phyloP scores from a whole-genome alignment of 1,140 invertebrate species.

The Drosophila parabipectinata region DNA sequence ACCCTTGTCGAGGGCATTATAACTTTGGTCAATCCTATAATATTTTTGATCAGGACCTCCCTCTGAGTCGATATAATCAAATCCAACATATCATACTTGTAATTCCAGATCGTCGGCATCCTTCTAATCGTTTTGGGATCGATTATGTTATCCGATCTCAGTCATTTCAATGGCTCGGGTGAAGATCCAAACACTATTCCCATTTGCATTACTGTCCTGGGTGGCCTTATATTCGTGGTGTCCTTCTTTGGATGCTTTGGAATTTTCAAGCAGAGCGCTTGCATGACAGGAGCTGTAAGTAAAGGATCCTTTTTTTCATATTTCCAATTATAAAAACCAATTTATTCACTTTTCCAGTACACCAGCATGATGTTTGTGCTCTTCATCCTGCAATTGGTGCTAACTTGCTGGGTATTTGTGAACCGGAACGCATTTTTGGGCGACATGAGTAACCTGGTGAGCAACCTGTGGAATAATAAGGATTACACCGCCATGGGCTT shows the following conservation, averaged over 20 bases:
- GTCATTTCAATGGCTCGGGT: conserved; percentile 83
- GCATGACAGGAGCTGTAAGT: conserved; percentile 91
- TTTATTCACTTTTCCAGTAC: conserved; percentile 85
- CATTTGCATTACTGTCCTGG: conserved; percentile 89
- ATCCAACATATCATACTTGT: no score
- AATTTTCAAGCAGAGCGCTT: conserved; percentile 91
- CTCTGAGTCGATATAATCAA: neutral
- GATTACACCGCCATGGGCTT: conserved; percentile 52
- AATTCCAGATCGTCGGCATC: conserved; percentile 86
- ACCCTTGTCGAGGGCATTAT: no score
- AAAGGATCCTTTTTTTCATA: neutral
- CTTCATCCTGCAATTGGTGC: conserved; percentile 87
- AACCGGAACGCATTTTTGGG: conserved; percentile 84
- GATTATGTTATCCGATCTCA: conserved; percentile 85
- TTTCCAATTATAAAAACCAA: neutral
- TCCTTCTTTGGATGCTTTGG: conserved; percentile 94
- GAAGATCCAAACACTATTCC: conserved; percentile 85
- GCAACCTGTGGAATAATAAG: conserved; percentile 63
- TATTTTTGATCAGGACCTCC: neutral
- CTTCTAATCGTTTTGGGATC: conserved; percentile 87
- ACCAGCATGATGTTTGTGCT: conserved; percentile 87
- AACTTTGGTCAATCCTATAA: no score
- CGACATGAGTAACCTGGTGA: conserved; percentile 81
- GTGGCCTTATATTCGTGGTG: conserved; percentile 89
- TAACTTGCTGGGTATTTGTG: conserved; percentile 86